Conservation (phyloP, 2,888 invertebrate species). For the Synanthedon tipuliformis region DNA sequence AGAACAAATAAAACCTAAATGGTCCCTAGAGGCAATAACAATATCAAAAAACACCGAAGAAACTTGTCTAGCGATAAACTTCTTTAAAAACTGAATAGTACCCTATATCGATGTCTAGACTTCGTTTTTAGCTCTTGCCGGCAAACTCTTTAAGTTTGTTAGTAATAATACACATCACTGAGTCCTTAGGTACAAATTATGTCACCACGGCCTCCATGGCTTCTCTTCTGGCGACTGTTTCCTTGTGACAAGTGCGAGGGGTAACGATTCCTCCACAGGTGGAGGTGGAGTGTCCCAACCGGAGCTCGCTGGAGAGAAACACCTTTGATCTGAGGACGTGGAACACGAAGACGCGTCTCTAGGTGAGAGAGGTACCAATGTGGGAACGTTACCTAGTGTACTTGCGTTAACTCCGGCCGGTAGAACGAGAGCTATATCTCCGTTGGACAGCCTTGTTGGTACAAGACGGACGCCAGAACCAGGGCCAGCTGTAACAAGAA, state of each 20-base stretch:
- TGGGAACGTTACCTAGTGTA: slow-evolving; percentile 71
- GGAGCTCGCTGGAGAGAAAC: slow-evolving; percentile 71
- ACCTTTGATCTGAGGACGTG: slow-evolving; percentile 72
- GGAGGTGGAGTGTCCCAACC: slow-evolving; percentile 60
- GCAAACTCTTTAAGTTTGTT: slow-evolving; percentile 15
- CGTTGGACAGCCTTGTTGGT: slow-evolving; percentile 84
- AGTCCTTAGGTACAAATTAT: slow-evolving; percentile 19
- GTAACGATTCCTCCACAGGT: slow-evolving; percentile 54
- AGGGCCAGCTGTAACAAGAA: slow-evolving; percentile 66
- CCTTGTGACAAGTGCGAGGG: slow-evolving; percentile 81
- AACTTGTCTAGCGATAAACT: slow-evolving; percentile 3
- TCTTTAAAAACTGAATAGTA: background rate
- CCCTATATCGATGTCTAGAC: background rate
- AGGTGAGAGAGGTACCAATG: slow-evolving; percentile 80
- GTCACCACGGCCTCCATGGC: slow-evolving; percentile 87
- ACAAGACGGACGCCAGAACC: slow-evolving; percentile 81
- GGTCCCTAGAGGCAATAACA: too few relatives aligned
- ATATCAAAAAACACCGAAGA: too few relatives aligned
- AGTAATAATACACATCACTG: slow-evolving; percentile 22
- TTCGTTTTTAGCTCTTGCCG: slow-evolving; percentile 4
- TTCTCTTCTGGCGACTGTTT: slow-evolving; percentile 74
- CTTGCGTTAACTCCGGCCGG: slow-evolving; percentile 73
- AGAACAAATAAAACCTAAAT: too few relatives aligned
- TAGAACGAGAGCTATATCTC: slow-evolving; percentile 83
- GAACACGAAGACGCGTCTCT: slow-evolving; percentile 80